Evolutionary conservation across 2,113 vertebrate species (phyloP), one percentile per base, ranked within the genome.

Genomic region (Leptodactylus fuscus): DNA sequence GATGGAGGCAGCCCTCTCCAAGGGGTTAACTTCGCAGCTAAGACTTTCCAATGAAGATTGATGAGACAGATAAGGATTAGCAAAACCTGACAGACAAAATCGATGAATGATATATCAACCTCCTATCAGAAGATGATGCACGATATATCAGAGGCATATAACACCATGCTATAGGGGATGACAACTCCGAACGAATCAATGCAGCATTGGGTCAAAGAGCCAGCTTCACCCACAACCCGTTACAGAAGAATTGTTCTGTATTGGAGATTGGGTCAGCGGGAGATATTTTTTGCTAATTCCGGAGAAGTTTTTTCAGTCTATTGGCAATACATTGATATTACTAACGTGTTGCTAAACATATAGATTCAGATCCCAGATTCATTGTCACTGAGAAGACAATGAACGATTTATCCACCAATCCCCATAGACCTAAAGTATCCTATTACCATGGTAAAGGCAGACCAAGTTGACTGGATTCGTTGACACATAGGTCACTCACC

Each of bases 41-140:
- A 86, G 76, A 46, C 67, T 22, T 58, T 73, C 49, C 73, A 55
- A 81, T 81, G 84, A 60, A 81, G 84, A 81, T 81, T 78, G 83
- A 85, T 81, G 84, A 86, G 84, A 58, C 76, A 86, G 77, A 71
- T 86, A 73, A 55, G 76, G 84, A 81, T 86, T 86, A 81, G 84
- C 67, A 86, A 73, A 86, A 86, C 84, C 20, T 86, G 84, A 81
- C 84, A 86, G 76, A 73, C 77, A 81, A 71, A 86, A 86, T 86
- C 84, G 10, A 86, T 81, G 60, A 38, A 81, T 86, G 84, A 81
- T 86, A 86, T 86, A 86, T 86, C 84, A 81, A 86, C 65, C 67
- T 86, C 77, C 65, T 48, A 86, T 86, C 67, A 73, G 65, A 73
- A 73, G 76, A 86, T 86, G 84, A 60, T 81, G 84, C 62, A 20